A percentile compares a stretch with the other conserved stretches of the same genome.
Evolutionary conservation across 2,797 vertebrate genomes (phyloP).

Genomic region (Poeciliopsis presidionis): DNA sequence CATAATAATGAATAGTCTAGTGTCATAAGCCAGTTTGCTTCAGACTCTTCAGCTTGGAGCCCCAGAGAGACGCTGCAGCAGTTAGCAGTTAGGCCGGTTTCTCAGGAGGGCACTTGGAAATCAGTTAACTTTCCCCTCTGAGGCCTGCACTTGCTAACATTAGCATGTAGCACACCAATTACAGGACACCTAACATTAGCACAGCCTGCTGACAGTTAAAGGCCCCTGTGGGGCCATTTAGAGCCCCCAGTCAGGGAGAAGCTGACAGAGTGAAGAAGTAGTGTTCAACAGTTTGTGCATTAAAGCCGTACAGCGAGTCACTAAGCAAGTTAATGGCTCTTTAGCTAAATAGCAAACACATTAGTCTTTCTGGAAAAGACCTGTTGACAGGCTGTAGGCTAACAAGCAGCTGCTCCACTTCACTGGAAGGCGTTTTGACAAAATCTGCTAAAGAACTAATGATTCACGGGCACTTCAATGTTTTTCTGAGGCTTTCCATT

Average conservation of each 20-base stretch:
- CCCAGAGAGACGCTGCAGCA: slow-evolving; percentile 49
- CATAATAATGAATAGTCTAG: slow-evolving; percentile 3
- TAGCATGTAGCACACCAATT: slow-evolving; percentile 73
- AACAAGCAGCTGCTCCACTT: slow-evolving; percentile 49
- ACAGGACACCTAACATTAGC: slow-evolving; percentile 63
- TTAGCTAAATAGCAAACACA: slow-evolving; percentile 66
- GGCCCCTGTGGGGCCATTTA: slow-evolving; percentile 66
- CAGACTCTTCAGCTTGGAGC: slow-evolving; percentile 25
- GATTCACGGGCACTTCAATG: background rate
- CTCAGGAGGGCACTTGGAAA: slow-evolving; percentile 70
- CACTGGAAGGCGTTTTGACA: slow-evolving; percentile 17
- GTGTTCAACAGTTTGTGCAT: slow-evolving; percentile 53
- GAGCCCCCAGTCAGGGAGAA: slow-evolving; percentile 54
- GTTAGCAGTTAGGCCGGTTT: slow-evolving; percentile 57
- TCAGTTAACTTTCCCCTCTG: slow-evolving; percentile 73
- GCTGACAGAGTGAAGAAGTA: slow-evolving; percentile 62
- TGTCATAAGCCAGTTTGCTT: slow-evolving; percentile 5
- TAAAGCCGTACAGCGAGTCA: slow-evolving; percentile 57
- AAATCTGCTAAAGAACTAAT: slow-evolving; percentile 17
- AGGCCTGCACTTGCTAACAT: slow-evolving; percentile 59
- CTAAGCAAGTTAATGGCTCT: slow-evolving; percentile 64
- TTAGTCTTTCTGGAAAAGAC: slow-evolving; percentile 53
- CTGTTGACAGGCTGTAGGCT: slow-evolving; percentile 56
- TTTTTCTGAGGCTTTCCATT: slow-evolving; percentile 15
- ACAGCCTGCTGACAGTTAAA: slow-evolving; percentile 61